Evolutionary conservation across 2,888 invertebrate species (phyloP).

Genomic region (Netelia melanura): DNA sequence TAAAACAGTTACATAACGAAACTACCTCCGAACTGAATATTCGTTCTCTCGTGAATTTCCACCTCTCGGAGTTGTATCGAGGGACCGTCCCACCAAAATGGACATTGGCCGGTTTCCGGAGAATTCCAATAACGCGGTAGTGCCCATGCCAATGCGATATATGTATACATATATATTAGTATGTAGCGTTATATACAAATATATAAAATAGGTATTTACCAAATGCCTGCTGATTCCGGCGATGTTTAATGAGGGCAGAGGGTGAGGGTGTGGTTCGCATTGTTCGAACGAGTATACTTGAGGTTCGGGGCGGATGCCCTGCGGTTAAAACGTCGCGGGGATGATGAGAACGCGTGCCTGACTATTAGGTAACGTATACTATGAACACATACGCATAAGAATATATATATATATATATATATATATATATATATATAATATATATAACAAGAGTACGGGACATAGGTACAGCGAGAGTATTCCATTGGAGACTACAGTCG

Average conservation of each 20-base stretch:
- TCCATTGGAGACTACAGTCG: too few relatives aligned
- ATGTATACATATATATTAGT: not conserved
- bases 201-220: constrained; percentile 38
- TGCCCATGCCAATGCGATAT: not conserved
- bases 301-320: constrained; percentile 26
- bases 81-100: not conserved
- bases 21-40: not conserved
- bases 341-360: constrained; percentile 25
- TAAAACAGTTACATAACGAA: too few relatives aligned
- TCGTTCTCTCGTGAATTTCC: not conserved
- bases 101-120: not conserved
- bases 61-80: constrained; percentile 24
- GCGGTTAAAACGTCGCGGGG: constrained; percentile 44
- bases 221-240: constrained; percentile 41
- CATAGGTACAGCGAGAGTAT: too few relatives aligned
- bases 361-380: constrained; percentile 12
- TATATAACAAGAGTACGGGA: not conserved
- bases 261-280: constrained; percentile 6
- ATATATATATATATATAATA: too few relatives aligned
- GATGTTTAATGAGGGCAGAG: constrained; percentile 6
- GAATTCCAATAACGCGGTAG: constrained; percentile 43
- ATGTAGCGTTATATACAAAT: not conserved
- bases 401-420: too few relatives aligned
- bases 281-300: constrained; percentile 52
- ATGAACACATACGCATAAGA: not conserved